Base-by-base conservation (phyloP, 2,888 invertebrate species). In the Protonemura montana region DNA sequence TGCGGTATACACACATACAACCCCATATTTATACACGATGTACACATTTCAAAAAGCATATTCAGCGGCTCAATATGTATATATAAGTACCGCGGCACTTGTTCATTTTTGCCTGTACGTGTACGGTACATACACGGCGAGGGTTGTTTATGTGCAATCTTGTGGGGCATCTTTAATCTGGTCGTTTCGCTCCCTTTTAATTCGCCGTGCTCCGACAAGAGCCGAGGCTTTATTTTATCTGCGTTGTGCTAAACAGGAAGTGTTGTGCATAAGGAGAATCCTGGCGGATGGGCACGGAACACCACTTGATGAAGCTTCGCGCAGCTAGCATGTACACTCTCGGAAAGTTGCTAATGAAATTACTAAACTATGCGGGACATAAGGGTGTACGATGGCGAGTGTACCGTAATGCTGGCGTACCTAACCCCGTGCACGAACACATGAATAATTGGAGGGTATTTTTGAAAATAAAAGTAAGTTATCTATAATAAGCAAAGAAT, bases 261-360 rank as follows among this genome's bases (percentile, higher is more conserved):
- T 13, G 59, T 59, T 16, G 59, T 59, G 59, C 59, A 59, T 59
- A 35, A 10, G 35, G 7, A 21, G 3, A 59, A 13, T 21, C 13
- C 59, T 59, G 59, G 59, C 21, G 59, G 35, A 10, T 35, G 3
- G 10, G 10, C 35, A 35, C 5, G 10, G 35, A 35, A 35, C 59
- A 59, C 1, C 59, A 21, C 59, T 21, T 59, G 59, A 59, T 59
- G 59, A 59, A 59, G 59, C 59, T 59, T 59, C 59, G 59, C 59
- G 59, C 7, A 59, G 59, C 59, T 59, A 10, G 3, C 59, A 21
- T 21, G 59, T 21, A 59, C 21, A 59, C 59, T 59, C 59, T 59
- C 59, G 59, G 59, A 59, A 59, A 59, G 59, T 59, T 59, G 59
- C 21, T 59, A 59, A 59, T 59, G 59, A 59, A 59, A 59, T 59